Evolutionary conservation across 2,888 invertebrate genomes (phyloP), one percentile per base, ranked within the genome.

Genomic region (Charanyca ferruginea): DNA sequence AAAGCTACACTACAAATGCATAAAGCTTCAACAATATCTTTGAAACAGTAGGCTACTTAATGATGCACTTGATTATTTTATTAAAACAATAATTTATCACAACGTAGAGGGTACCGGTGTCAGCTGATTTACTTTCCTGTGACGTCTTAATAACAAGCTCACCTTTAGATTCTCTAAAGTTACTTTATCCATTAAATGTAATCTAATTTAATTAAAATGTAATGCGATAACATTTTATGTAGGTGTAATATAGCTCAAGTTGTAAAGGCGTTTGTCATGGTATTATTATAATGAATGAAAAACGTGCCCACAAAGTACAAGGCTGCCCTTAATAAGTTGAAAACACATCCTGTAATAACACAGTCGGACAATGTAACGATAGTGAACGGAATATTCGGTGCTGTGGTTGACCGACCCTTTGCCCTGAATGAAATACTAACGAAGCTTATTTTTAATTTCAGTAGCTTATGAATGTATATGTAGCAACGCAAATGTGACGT

Each of bases 351-450:
- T 57, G 51, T 65, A 73, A 70, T 71, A 59, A 62, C 16, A 58
- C 51, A 35, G 52, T 9, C 38, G 68, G 70, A 71, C 67, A 75
- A 77, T 73, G 62, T 48, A 58, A 28, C 53, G 54, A 55, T 65
- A 54, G 66, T 74, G 54, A 57, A 54, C 72, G 64, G 52, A 75
- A 61, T 77, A 77, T 76, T 76, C 23, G 54, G 58, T 67, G 59
- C 41, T 67, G 63, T 53, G 74, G 63, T 64, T 69, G 53, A 59
- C 72, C 55, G 62, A 69, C 63, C 76, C 68, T 73, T 63, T 60
- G 65, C 62, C 74, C 74, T 90, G 89, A 90, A 90, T 90, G 87
- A 85, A 88, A 77, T 83, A 69, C 86, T 89, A 88, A 89, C 86
- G 86, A 90, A 87, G 81, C 83, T 76, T 79, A 65, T 44, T 79